Evolutionary conservation across 2,888 invertebrate species (phyloP), one percentile per base, ranked within the genome.

Genomic region (Aporophyla nigra): DNA sequence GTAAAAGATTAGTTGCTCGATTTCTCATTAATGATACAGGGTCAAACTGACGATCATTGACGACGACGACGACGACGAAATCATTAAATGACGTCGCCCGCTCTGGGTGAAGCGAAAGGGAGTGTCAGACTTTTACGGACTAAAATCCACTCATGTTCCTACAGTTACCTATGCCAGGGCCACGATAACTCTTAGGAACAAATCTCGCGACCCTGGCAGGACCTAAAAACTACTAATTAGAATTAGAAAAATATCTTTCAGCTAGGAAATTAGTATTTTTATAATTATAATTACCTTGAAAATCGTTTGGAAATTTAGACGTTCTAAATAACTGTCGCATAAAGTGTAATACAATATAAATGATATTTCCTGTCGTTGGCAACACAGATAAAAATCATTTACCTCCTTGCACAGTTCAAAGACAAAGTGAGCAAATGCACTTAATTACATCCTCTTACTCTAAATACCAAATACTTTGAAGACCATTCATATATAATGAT

Each of bases 371-470:
- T 61, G 73, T 43, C n/a, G 66, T 56, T 63, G n/a, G 69, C 54
- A 76, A 85, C 63, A 53, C 24, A 71, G 79, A 79, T 82, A 70
- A 54, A 68, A 76, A 82, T 85, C 74, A 74, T 81, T 75, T 51
- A 46, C 40, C 61, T 33, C 1, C 58, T n/a, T 51, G 63, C 56
- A 49, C 73, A 33, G 49, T 46, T 73, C 33, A 71, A 70, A 78
- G 53, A 82, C 58, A 70, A 58, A 65, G 27, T 76, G 58, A 83
- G 83, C 76, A 86, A 91, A 88, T 80, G 78, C 72, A 82, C 82
- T 75, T 90, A 91, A 92, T 88, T 87, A 89, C 91, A 89, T 90
- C 91, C 91, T 91, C 85, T 89, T 82, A 87, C 83, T 87, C 84
- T 56, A 76, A 71, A 78, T 80, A 76, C 61, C 49, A 59, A 73